Percentiles rank a stretch among this genome's conserved stretches.
phyloP scores from a whole-genome alignment of 2,113 vertebrate species.

The Megatriorchis doriae region DNA sequence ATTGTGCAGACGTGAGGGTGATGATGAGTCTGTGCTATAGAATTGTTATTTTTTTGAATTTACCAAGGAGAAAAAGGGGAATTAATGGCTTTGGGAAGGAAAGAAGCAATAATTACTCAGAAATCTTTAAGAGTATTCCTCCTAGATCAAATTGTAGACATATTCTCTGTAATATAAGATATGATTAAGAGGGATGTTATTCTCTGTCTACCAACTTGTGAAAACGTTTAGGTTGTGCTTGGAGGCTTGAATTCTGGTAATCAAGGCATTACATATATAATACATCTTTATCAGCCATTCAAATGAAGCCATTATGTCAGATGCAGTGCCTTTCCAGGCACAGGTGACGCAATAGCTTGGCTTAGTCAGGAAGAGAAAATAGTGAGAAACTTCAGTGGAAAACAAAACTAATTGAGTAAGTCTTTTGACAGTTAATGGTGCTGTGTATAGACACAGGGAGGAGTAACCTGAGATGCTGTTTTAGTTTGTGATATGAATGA shows the following conservation, averaged over 20 bases:
- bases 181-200: neutral
- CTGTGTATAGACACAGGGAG: neutral
- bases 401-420: neutral
- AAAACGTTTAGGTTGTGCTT: neutral
- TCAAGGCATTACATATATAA: neutral
- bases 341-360: neutral
- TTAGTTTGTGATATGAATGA: neutral
- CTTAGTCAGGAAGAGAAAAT: neutral
- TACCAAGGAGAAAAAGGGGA: neutral
- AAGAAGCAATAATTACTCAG: neutral
- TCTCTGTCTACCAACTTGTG: neutral
- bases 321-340: neutral
- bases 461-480: neutral
- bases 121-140: neutral
- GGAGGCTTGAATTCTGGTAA: neutral
- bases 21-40: neutral
- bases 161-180: neutral
- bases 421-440: neutral
- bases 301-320: neutral
- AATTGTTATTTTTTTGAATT: neutral
- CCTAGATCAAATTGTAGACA: neutral
- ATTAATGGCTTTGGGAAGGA: neutral
- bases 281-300: neutral
- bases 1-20: neutral
- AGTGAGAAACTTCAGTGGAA: neutral